phyloP scores from a whole-genome alignment of 2,797 vertebrate genomes.

The Taeniopygia guttata region DNA sequence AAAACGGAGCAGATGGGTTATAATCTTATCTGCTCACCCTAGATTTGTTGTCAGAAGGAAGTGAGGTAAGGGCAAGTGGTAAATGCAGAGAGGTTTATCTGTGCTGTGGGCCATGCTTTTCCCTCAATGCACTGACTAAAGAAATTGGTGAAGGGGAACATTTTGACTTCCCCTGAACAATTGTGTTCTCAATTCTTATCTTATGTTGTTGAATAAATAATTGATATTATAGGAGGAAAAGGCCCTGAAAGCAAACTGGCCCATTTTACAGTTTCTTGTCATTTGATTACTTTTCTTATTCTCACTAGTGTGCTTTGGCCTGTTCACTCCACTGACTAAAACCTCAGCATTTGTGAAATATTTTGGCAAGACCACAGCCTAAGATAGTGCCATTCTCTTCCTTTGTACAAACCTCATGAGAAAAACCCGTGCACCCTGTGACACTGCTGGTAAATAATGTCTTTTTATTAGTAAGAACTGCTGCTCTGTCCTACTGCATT shows the following conservation, averaged over 20 bases:
- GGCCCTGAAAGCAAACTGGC: not conserved
- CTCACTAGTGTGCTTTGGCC: not conserved
- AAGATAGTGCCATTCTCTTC: not conserved
- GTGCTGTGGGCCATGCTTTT: not conserved
- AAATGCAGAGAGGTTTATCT: constrained; percentile 60
- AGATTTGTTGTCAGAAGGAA: constrained; percentile 82
- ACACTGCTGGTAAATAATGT: not conserved
- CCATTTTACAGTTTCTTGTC: not conserved
- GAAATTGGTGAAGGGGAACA: constrained; percentile 28
- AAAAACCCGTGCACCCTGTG: not conserved
- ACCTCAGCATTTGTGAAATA: not conserved
- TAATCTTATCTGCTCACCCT: constrained; percentile 82
- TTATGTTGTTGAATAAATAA: not conserved
- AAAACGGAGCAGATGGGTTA: constrained; percentile 78
- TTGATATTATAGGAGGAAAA: not conserved
- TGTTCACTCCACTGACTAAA: not conserved
- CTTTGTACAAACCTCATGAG: not conserved
- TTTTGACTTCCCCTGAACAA: constrained; percentile 45
- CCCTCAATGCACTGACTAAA: constrained; percentile 30
- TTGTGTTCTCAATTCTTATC: constrained; percentile 15
- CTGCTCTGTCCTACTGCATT: not conserved
- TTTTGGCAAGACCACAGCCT: not conserved
- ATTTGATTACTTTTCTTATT: not conserved
- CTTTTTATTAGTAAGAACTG: not conserved
- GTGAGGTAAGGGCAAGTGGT: constrained; percentile 83